These are phyloP conservation scores for Axinella damicornis DNA, from an alignment of 37 sponge, comb jelly and placozoan genomes.

Conservation along the genomic window DNA sequence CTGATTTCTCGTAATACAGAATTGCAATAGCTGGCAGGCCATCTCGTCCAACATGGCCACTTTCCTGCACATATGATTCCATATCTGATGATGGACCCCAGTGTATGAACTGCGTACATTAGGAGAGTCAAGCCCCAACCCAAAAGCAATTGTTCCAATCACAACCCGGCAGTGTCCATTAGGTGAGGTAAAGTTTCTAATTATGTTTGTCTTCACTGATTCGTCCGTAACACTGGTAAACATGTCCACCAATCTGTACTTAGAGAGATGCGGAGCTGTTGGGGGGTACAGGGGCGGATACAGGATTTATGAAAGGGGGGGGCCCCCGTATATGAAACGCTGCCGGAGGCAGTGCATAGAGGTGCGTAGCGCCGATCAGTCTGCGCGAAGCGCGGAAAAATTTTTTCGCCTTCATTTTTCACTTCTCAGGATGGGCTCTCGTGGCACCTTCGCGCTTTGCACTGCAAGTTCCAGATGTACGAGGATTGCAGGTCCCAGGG, in stretches of 20 bases:
- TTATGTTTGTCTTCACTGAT: neutral
- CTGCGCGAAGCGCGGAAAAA: too few species aligned
- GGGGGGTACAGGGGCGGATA: too few species aligned
- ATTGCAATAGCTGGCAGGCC: conserved; percentile 11
- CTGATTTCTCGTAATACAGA: conserved; percentile 1
- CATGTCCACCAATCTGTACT: conserved; percentile 46
- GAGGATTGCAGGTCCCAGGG: too few species aligned
- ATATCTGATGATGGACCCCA: conserved; percentile 43
- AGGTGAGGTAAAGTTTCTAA: neutral
- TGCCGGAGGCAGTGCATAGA: too few species aligned
- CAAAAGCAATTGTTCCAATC: conserved; percentile 34
- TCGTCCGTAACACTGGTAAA: conserved; percentile 21
- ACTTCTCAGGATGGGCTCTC: too few species aligned
- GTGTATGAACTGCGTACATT: conserved; percentile 34
- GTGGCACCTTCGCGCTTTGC: too few species aligned
- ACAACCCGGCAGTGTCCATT: neutral
- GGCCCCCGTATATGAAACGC: too few species aligned
- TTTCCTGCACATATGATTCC: conserved; percentile 42
- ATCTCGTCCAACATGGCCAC: conserved; percentile 38
- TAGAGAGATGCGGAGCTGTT: conserved; percentile 22
- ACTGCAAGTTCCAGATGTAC: too few species aligned
- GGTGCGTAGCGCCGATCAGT: too few species aligned
- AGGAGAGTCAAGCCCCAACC: conserved; percentile 54
- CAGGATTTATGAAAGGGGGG: too few species aligned
- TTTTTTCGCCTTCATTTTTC: too few species aligned